These are phyloP conservation scores for Bergia sp. DNA, from an alignment of 92 coral and sea anemone genomes.

Conservation along the genomic window DNA sequence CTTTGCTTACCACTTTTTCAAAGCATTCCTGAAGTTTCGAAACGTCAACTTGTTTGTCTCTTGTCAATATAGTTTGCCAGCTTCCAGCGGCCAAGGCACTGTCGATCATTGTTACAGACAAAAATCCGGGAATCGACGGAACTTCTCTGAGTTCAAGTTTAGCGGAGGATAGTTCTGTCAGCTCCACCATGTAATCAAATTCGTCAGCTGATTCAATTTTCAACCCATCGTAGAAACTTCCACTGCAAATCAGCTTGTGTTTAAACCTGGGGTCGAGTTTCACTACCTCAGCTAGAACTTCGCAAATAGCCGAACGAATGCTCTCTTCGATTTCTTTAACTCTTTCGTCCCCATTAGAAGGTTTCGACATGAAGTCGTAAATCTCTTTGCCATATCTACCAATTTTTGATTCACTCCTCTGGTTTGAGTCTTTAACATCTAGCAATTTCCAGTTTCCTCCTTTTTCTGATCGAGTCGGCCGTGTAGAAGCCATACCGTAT, in stretches of 20 bases:
- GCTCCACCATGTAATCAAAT: conserved; percentile 25
- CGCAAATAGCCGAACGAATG: conserved; percentile 2
- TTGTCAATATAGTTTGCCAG: conserved; percentile 7
- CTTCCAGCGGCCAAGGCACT: background rate
- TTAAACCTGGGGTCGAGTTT: background rate
- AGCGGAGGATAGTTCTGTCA: conserved; percentile 4
- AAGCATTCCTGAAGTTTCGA: conserved; percentile 1
- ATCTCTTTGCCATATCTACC: background rate
- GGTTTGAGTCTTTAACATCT: background rate
- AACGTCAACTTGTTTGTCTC: conserved; percentile 4
- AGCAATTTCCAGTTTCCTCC: too few relatives aligned
- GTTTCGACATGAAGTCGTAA: conserved; percentile 4
- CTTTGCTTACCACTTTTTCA: background rate
- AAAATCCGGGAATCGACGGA: background rate
- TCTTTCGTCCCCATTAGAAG: background rate
- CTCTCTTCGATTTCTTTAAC: conserved; percentile 6
- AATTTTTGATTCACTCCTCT: background rate
- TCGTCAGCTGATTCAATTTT: conserved; percentile 25
- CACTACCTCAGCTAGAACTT: background rate
- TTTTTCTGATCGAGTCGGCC: background rate
- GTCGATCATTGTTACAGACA: conserved; percentile 4
- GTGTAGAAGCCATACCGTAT: background rate
- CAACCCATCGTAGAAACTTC: conserved; percentile 28
- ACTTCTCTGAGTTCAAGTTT: background rate
- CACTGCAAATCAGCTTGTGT: conserved; percentile 21